Conservation (phyloP, 92 coral and sea anemone genomes). For the Actinernus sp. region DNA sequence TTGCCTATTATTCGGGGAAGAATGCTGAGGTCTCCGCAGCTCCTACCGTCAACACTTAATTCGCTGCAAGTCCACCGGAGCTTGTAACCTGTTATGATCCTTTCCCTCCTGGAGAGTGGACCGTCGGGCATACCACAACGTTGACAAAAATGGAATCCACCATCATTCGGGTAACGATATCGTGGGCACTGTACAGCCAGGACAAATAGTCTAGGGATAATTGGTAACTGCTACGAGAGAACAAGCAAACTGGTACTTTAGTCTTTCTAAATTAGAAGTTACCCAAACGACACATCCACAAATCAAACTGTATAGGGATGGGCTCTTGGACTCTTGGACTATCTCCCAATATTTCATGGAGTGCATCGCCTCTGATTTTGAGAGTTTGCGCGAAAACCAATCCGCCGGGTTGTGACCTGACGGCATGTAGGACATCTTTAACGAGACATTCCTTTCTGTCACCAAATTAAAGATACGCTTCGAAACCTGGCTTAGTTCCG, state of each 20-base stretch:
- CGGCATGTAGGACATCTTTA: slow-evolving; percentile 5
- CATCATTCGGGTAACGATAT: slow-evolving; percentile 24
- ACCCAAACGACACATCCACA: too few species aligned
- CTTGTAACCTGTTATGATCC: too few species aligned
- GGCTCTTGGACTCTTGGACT: too few species aligned
- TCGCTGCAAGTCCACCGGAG: too few species aligned
- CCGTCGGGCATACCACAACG: slow-evolving; percentile 35
- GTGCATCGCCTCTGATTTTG: slow-evolving; percentile 24
- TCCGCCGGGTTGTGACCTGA: slow-evolving; percentile 6
- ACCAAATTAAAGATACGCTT: slow-evolving; percentile 5
- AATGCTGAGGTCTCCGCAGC: too few species aligned
- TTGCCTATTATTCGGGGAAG: too few species aligned
- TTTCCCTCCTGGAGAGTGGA: too few species aligned
- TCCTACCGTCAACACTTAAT: too few species aligned
- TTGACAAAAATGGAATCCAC: slow-evolving; percentile 4
- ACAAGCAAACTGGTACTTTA: too few species aligned
- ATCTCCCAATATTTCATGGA: slow-evolving; percentile 7
- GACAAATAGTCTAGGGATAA: slow-evolving; percentile 15
- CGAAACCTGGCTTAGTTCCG: neutral
- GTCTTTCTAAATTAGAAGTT: too few species aligned
- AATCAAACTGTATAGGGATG: too few species aligned
- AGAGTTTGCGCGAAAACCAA: slow-evolving; percentile 15
- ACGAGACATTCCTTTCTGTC: slow-evolving; percentile 4
- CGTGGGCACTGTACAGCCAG: slow-evolving; percentile 11
- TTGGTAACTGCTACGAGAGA: slow-evolving; percentile 9